phyloP scores from a whole-genome alignment of 2,113 vertebrate genomes.

The Fulmarus glacialis region DNA sequence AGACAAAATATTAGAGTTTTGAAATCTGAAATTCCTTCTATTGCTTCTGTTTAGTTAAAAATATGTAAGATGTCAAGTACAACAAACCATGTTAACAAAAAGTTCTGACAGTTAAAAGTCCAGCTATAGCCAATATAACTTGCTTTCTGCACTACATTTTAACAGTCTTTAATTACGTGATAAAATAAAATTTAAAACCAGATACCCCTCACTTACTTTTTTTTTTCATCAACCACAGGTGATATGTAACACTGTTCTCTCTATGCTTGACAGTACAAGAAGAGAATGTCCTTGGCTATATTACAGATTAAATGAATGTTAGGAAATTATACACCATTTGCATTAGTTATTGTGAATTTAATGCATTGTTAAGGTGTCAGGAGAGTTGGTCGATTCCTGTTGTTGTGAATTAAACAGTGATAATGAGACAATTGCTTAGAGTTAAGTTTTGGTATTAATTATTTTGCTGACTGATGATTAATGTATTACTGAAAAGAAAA shows the following conservation, averaged over 20 bases:
- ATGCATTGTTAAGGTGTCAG: not conserved
- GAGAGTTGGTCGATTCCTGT: not conserved
- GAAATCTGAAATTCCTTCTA: not conserved
- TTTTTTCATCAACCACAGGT: not conserved
- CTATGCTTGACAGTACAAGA: not conserved
- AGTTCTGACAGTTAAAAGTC: not conserved
- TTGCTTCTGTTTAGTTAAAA: not conserved
- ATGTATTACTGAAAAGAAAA: not conserved
- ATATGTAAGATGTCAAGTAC: not conserved
- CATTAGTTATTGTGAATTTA: slow-evolving; percentile 1
- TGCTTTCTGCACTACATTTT: not conserved
- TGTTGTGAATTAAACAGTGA: not conserved
- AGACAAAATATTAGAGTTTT: not conserved
- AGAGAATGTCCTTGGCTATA: not conserved
- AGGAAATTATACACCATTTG: not conserved
- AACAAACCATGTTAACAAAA: not conserved
- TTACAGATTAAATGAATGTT: not conserved
- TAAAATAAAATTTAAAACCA: not conserved
- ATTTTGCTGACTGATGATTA: slow-evolving; percentile 6
- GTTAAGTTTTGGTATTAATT: not conserved
- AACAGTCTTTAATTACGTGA: not conserved
- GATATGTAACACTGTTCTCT: not conserved
- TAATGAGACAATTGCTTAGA: slow-evolving; percentile 1
- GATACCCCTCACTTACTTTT: not conserved
- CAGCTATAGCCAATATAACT: not conserved